Percentiles rank a stretch among this genome's conserved stretches.
These are phyloP conservation scores for Spodoptera picta DNA, from an alignment of 2,888 invertebrate species.

Conservation along the genomic window DNA sequence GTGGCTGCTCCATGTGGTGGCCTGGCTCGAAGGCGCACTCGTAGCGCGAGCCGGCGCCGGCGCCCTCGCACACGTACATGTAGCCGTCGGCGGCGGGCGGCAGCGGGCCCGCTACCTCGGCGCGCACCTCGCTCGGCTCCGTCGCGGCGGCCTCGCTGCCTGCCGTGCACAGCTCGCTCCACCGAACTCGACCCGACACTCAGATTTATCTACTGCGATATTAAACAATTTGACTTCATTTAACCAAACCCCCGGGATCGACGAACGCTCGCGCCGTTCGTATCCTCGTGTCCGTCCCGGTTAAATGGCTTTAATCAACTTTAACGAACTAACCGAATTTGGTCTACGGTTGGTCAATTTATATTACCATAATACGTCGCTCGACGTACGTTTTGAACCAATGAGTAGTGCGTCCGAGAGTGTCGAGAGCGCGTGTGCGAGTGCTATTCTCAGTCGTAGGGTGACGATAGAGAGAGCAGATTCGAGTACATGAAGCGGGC, in stretches of 20 bases:
- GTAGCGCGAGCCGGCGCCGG: slow-evolving; percentile 75
- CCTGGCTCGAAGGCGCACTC: slow-evolving; percentile 81
- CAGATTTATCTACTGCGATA: slow-evolving; percentile 75
- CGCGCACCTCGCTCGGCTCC: slow-evolving; percentile 83
- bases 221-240: slow-evolving; percentile 87
- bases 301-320: slow-evolving; percentile 89
- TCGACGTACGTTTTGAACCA: slow-evolving; percentile 72
- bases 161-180: slow-evolving; percentile 60
- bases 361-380: slow-evolving; percentile 87
- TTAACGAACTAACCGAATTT: slow-evolving; percentile 89
- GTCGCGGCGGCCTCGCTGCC: slow-evolving; percentile 75
- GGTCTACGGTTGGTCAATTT: slow-evolving; percentile 89
- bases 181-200: slow-evolving; percentile 64
- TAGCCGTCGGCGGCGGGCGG: slow-evolving; percentile 83
- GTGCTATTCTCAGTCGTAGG: slow-evolving; percentile 73
- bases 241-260: slow-evolving; percentile 82
- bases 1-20: slow-evolving; percentile 90
- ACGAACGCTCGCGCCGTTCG: slow-evolving; percentile 85
- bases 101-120: slow-evolving; percentile 85
- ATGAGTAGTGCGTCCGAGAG: slow-evolving; percentile 72
- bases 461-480: slow-evolving; percentile 67
- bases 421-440: slow-evolving; percentile 53
- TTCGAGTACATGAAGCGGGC: slow-evolving; percentile 68
- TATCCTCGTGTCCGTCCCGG: slow-evolving; percentile 85
- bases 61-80: slow-evolving; percentile 85